phyloP scores from a whole-genome alignment of 2,797 vertebrate species.

The Ficedula albicollis region DNA sequence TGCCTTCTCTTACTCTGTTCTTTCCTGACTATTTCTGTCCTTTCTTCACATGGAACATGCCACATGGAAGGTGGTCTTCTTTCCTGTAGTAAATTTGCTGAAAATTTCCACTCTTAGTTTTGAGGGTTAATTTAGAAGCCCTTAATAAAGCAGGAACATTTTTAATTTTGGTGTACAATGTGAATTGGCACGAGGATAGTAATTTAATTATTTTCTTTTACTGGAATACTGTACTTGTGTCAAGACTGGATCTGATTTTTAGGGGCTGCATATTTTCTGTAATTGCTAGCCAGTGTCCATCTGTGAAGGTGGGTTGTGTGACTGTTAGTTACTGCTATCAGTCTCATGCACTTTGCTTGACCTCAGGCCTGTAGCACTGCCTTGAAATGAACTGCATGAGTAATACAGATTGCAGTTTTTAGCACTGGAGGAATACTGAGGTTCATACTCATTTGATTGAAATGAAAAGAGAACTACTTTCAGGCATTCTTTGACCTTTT shows the following conservation, averaged over 20 bases:
- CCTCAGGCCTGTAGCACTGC: neutral
- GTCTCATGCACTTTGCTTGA: constrained; percentile 10
- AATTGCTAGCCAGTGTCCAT: neutral
- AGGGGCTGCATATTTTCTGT: neutral
- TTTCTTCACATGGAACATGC: neutral
- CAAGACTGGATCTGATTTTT: neutral
- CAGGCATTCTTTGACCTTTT: constrained; percentile 32
- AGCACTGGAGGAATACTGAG: constrained; percentile 3
- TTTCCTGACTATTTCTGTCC: neutral
- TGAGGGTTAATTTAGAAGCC: neutral
- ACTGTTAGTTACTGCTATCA: neutral
- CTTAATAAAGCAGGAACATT: neutral
- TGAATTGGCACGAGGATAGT: neutral
- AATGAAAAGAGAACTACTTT: constrained; percentile 5
- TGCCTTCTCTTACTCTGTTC: neutral
- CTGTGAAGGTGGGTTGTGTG: neutral
- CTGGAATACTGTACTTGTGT: neutral
- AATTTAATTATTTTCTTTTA: neutral
- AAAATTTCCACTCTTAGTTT: neutral
- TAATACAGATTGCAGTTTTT: constrained; percentile 22
- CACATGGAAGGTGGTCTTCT: neutral
- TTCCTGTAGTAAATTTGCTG: neutral
- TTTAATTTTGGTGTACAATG: neutral
- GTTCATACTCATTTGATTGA: neutral
- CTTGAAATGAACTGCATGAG: constrained; percentile 26